These are phyloP conservation scores for Scleropages formosus DNA, from an alignment of 2,797 vertebrate species.

Conservation along the genomic window DNA sequence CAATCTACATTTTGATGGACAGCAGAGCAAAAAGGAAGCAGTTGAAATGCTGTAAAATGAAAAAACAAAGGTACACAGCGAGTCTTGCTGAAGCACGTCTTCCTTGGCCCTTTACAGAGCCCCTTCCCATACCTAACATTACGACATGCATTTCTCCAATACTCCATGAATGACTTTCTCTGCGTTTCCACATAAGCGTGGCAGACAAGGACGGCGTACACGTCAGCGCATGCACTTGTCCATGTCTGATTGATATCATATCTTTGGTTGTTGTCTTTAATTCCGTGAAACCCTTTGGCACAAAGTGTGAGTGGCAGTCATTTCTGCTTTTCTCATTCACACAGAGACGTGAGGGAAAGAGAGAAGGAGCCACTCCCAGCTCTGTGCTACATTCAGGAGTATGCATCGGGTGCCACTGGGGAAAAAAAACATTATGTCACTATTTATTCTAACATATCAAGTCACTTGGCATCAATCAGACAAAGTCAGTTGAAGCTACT, in stretches of 20 bases:
- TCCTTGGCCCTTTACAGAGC: background rate
- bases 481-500: constrained; percentile 39
- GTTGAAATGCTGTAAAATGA: too few species aligned
- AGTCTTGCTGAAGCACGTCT: background rate
- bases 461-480: too few species aligned
- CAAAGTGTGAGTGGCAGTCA: background rate
- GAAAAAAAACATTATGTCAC: constrained; percentile 36
- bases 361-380: background rate
- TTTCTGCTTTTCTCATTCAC: background rate
- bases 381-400: background rate
- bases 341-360: background rate
- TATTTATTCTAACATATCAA: constrained; percentile 32
- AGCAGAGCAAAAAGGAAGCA: background rate
- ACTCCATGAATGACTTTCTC: background rate
- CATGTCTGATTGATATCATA: background rate
- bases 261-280: background rate
- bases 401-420: background rate
- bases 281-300: background rate
- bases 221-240: background rate
- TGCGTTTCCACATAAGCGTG: background rate
- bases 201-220: too few species aligned
- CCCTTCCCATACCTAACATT: background rate
- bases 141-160: background rate
- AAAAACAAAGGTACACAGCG: background rate
- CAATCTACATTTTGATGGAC: background rate